phyloP scores from a whole-genome alignment of 1,140 invertebrate species.

The Druon quercuslanigerum region DNA sequence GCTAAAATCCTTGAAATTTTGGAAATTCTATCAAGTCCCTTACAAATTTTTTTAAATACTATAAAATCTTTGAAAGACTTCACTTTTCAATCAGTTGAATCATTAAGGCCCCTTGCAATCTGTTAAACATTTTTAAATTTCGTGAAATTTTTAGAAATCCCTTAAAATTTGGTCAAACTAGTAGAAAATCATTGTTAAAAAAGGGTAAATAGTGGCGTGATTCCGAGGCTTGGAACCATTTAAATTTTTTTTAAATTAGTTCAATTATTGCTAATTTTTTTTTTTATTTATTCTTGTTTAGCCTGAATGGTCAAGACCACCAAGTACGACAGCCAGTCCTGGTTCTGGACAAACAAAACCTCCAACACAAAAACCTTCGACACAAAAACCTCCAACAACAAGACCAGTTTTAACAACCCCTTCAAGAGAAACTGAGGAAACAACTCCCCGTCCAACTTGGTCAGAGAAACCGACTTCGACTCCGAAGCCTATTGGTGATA shows the following conservation, averaged over 20 bases:
- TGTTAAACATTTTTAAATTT: too few relatives aligned
- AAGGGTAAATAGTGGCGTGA: too few relatives aligned
- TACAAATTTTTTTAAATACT: too few relatives aligned
- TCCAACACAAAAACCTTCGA: conserved; percentile 49
- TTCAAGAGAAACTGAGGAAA: conserved; percentile 55
- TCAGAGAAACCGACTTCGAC: conserved; percentile 44
- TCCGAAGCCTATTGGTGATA: conserved; percentile 53
- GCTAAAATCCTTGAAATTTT: too few relatives aligned
- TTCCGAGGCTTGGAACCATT: too few relatives aligned
- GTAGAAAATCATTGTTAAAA: too few relatives aligned
- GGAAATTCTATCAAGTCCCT: too few relatives aligned
- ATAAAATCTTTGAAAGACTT: too few relatives aligned
- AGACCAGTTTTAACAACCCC: conserved; percentile 39
- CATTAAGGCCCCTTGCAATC: too few relatives aligned
- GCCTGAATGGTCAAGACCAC: conserved; percentile 84
- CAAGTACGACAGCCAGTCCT: conserved; percentile 77
- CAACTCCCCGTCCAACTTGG: conserved; percentile 41
- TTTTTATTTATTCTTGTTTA: conserved; percentile 58
- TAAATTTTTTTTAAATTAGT: neutral
- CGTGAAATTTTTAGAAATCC: too few relatives aligned
- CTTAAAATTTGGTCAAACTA: neutral
- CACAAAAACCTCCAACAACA: conserved; percentile 50
- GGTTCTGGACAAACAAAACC: conserved; percentile 49
- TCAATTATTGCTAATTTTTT: neutral
- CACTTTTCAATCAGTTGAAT: too few relatives aligned